phyloP scores from a whole-genome alignment of 2,113 vertebrate species.

The Procavia capensis region DNA sequence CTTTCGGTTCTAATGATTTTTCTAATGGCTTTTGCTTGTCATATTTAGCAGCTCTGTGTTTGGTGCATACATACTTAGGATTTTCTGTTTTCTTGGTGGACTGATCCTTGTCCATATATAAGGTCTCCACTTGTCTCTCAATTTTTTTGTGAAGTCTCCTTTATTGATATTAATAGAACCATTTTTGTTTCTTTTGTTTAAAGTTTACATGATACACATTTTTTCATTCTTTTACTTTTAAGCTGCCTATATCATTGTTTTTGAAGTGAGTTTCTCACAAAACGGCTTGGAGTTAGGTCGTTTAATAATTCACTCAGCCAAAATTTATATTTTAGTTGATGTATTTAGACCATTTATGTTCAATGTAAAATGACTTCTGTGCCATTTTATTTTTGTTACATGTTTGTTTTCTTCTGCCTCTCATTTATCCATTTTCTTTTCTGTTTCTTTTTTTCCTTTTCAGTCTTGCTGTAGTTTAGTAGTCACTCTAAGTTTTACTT shows the following conservation, averaged over 20 bases:
- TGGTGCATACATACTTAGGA: neutral
- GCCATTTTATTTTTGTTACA: neutral
- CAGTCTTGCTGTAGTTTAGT: neutral
- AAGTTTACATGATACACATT: neutral
- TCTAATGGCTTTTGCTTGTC: no score
- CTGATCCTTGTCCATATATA: neutral
- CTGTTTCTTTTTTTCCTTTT: no score
- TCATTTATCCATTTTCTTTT: neutral
- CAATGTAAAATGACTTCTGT: neutral
- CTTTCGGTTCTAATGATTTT: neutral
- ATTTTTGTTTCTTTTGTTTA: neutral
- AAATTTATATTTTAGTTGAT: neutral
- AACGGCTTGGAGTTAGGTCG: neutral
- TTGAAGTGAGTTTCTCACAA: conserved; percentile 15
- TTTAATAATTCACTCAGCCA: neutral
- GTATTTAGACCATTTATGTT: neutral
- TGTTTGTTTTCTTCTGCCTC: neutral
- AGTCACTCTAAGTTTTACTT: neutral
- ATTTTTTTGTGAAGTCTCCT: neutral
- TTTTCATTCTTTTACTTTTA: neutral
- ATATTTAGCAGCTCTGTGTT: neutral
- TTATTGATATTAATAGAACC: neutral
- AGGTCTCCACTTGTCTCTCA: neutral
- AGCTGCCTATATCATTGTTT: neutral
- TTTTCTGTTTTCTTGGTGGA: neutral